These are phyloP conservation scores for Actinia tenebrosa DNA, from an alignment of 64 coral and sea anemone genomes.

Conservation along the genomic window DNA sequence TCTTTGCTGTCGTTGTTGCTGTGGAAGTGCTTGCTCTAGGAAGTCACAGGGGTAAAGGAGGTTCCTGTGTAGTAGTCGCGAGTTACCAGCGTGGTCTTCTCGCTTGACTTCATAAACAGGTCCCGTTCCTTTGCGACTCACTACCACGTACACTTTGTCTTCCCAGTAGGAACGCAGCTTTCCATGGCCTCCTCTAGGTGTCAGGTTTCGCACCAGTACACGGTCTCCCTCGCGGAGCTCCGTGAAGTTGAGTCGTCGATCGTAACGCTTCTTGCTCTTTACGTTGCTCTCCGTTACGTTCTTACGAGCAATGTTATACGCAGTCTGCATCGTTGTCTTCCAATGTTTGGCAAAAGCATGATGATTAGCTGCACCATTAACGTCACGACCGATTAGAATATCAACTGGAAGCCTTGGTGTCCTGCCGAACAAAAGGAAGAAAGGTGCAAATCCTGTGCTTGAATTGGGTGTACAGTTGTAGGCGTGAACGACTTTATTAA, in stretches of 20 bases:
- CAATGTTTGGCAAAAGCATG: too few relatives aligned
- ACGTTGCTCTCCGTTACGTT: too few relatives aligned
- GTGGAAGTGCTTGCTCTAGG: constrained; percentile 3
- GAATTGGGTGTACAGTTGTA: not conserved
- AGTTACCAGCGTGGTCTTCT: constrained; percentile 12
- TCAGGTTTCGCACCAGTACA: constrained; percentile 41
- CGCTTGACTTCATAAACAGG: constrained; percentile 35
- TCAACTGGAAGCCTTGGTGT: constrained; percentile 55
- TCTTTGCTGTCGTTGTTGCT: constrained; percentile 1
- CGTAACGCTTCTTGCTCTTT: constrained; percentile 18
- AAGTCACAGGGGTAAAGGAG: constrained; percentile 25
- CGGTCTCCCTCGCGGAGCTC: constrained; percentile 39
- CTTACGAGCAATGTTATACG: too few relatives aligned
- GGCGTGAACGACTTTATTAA: too few relatives aligned
- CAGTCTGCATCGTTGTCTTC: too few relatives aligned
- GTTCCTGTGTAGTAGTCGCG: constrained; percentile 30
- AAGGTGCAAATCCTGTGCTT: constrained; percentile 43
- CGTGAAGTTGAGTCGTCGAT: constrained; percentile 25
- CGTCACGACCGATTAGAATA: constrained; percentile 31
- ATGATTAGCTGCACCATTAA: not conserved
- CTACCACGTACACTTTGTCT: constrained; percentile 20
- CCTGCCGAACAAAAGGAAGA: constrained; percentile 51
- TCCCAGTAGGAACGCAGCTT: constrained; percentile 27
- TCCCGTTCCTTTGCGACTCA: constrained; percentile 4
- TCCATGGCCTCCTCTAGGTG: constrained; percentile 29